Percentiles rank a stretch among this genome's conserved stretches.
Evolutionary conservation across 2,113 vertebrate species (phyloP).

Genomic region (Orthonyx spaldingii): DNA sequence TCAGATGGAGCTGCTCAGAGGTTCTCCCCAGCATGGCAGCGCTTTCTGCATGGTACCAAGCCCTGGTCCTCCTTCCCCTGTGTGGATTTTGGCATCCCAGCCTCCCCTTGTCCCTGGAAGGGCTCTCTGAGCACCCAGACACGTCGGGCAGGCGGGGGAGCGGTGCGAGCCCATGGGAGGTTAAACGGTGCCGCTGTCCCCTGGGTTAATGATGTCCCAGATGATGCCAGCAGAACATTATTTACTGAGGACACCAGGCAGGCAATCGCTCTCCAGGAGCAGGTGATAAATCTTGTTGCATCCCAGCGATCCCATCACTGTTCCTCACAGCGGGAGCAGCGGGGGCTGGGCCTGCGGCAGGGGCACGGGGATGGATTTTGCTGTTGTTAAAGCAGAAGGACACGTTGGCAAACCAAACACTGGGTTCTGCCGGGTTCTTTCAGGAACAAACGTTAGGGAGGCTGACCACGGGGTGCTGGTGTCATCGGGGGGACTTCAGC

Average conservation of each 20-base stretch:
- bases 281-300: constrained; percentile 62
- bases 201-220: constrained; percentile 43
- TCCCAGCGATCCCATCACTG: constrained; percentile 55
- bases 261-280: constrained; percentile 36
- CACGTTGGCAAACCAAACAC: rapidly evolving
- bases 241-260: constrained; percentile 57
- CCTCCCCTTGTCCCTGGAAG: neutral
- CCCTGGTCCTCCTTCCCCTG: rapidly evolving
- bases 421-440: neutral
- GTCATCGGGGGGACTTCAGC: neutral
- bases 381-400: neutral
- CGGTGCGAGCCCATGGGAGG: neutral
- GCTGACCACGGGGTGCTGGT: rapidly evolving
- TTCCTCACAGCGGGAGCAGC: neutral
- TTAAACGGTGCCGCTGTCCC: constrained; percentile 12
- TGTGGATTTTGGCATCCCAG: neutral
- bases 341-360: neutral
- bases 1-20: neutral
- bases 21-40: neutral
- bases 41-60: rapidly evolving
- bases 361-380: neutral
- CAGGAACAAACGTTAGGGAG: neutral
- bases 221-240: constrained; percentile 43
- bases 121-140: neutral
- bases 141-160: rapidly evolving